Base-by-base conservation (phyloP, 1,140 invertebrate genomes). In the Megathymus violae region DNA sequence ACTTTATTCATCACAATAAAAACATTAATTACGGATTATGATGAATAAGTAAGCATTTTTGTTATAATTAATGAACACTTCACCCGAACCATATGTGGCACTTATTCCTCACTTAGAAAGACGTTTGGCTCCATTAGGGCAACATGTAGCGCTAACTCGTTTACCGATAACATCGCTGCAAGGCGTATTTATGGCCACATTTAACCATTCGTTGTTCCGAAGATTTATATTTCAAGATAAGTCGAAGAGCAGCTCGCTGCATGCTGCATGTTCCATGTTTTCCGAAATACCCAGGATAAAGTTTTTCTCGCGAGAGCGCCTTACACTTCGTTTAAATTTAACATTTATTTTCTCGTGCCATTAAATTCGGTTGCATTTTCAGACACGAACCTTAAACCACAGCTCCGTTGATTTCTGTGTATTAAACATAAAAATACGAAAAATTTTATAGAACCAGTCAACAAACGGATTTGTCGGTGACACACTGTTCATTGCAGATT, bases 141-240 rank as follows among this genome's bases (percentile, higher is more conserved):
- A 31, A 31, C 27, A 4, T 31, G 27, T 9, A 31, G 27, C 27
- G 9, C 27, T 31, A 31, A 31, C 27, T 9, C 27, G 27, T 43
- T 48, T n/a, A 13, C 11, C 25, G 61, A 62, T 62, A 62, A 14
- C 40, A 62, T 62, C 61, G 48, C 27, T 14, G 22, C 46, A 44
- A 43, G 40, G 41, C 47, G 22, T 51, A 62, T 63, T 63, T 54
- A 54, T 41, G 11, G 50, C n/a, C 58, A 27, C 56, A 52, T 46
- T 46, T 47, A 60, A 31, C 31, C 46, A 31, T 59, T 59, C 17
- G 56, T 60, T 47, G 56, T 66, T 66, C 38, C 14, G 11, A 6
- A 43, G 41, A 66, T 66, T 66, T 66, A 66, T 66, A 46, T 47
- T 25, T 31, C 16, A 19, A 61, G 64, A 66, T 66, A 66, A 50